phyloP scores from a whole-genome alignment of 2,888 invertebrate genomes.

The Argyresthia goedartella region DNA sequence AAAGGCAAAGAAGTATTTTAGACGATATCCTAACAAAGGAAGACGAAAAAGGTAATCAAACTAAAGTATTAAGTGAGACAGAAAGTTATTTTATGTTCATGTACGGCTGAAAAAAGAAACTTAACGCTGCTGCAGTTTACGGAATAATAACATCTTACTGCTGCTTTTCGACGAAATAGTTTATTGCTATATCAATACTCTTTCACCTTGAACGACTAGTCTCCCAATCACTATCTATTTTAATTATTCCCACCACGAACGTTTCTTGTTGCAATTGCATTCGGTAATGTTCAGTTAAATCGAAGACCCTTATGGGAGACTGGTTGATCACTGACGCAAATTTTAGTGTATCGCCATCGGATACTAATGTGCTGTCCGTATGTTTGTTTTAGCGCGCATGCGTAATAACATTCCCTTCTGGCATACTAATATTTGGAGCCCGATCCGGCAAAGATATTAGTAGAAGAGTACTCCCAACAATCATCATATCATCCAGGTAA shows the following conservation, averaged over 20 bases:
- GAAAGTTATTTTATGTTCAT: slow-evolving; percentile 24
- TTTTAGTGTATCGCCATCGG: background rate
- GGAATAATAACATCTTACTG: slow-evolving; percentile 17
- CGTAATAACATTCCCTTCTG: slow-evolving; percentile 71
- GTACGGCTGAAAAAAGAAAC: slow-evolving; percentile 41
- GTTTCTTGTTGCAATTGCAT: slow-evolving; percentile 13
- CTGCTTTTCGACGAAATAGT: slow-evolving; percentile 30
- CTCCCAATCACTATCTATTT: background rate
- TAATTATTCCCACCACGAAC: slow-evolving; percentile 27
- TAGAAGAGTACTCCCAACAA: slow-evolving; percentile 19
- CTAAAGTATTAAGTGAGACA: slow-evolving; percentile 31
- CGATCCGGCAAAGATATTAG: slow-evolving; percentile 47
- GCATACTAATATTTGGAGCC: slow-evolving; percentile 66
- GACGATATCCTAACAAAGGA: slow-evolving; percentile 77
- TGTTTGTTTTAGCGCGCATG: slow-evolving; percentile 71
- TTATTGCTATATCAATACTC: slow-evolving; percentile 7
- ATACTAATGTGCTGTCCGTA: slow-evolving; percentile 58
- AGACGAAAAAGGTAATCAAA: slow-evolving; percentile 68
- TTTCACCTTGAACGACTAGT: too few species aligned
- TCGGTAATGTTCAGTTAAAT: too few species aligned
- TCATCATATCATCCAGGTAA: slow-evolving; percentile 49
- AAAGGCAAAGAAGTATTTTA: slow-evolving; percentile 77
- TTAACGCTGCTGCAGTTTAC: slow-evolving; percentile 54
- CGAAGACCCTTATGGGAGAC: slow-evolving; percentile 16
- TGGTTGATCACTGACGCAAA: slow-evolving; percentile 23